Conservation (phyloP, 1,140 invertebrate genomes). For the Pinna nobilis region DNA sequence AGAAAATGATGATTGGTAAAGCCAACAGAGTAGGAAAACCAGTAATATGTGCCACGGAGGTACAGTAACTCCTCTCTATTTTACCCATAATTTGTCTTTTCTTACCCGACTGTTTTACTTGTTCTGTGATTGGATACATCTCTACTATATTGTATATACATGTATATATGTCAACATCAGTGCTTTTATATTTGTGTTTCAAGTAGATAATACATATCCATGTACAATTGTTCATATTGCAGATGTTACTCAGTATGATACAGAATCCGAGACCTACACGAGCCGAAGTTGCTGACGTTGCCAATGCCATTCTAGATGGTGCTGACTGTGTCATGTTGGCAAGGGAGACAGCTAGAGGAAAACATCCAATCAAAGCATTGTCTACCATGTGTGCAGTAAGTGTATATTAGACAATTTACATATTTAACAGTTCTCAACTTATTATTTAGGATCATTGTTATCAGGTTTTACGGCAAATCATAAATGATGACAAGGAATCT, state of each 20-base stretch:
- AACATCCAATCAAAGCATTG: conserved; percentile 88
- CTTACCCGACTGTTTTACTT: background rate
- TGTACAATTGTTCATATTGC: conserved; percentile 1
- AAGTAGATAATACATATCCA: background rate
- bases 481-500: background rate
- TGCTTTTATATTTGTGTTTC: background rate
- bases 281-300: conserved; percentile 97
- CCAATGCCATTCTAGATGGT: conserved; percentile 97
- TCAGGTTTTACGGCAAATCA: background rate
- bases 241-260: conserved; percentile 98
- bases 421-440: background rate
- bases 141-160: background rate
- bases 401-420: background rate
- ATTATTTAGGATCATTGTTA: background rate
- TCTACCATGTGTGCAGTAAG: conserved; percentile 90
- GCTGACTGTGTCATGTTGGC: conserved; percentile 99
- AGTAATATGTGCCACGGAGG: conserved; percentile 97
- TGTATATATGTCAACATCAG: background rate
- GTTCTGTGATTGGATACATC: background rate
- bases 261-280: conserved; percentile 97
- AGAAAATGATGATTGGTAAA: conserved; percentile 96
- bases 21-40: conserved; percentile 87
- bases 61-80: conserved; percentile 25
- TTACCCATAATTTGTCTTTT: background rate
- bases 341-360: conserved; percentile 98